phyloP scores from a whole-genome alignment of 2,888 invertebrate species.

The Drosophila acutilabella region DNA sequence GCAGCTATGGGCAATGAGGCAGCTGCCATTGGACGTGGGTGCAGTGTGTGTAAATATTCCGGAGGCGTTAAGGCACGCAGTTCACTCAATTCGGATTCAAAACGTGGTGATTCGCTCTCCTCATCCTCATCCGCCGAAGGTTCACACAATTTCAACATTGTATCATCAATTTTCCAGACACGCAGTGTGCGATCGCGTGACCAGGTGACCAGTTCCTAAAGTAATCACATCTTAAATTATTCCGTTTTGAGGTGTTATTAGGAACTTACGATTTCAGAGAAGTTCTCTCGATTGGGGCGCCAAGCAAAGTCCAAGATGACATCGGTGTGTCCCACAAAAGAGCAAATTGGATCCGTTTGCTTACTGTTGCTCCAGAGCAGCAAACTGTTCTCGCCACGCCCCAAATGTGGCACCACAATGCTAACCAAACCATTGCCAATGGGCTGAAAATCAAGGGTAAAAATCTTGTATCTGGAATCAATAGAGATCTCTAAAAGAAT shows the following conservation, averaged over 20 bases:
- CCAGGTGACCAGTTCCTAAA: conserved; percentile 94
- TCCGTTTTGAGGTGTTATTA: not conserved
- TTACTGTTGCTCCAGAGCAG: conserved; percentile 90
- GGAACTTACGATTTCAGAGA: conserved; percentile 80
- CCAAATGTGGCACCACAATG: conserved; percentile 95
- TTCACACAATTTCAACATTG: conserved; percentile 91
- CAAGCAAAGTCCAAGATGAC: conserved; percentile 98
- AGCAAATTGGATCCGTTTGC: conserved; percentile 92
- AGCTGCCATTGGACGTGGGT: conserved; percentile 73
- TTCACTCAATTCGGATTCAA: conserved; percentile 81
- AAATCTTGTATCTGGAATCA: too few species aligned
- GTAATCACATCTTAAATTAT: not conserved
- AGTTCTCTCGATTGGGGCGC: conserved; percentile 89
- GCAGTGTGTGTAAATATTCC: conserved; percentile 66
- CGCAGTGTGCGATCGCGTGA: conserved; percentile 96
- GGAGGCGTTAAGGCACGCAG: conserved; percentile 67
- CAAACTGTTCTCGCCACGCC: conserved; percentile 94
- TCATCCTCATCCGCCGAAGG: conserved; percentile 77
- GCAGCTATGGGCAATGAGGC: conserved; percentile 71
- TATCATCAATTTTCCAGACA: conserved; percentile 95
- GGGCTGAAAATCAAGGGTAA: conserved; percentile 86
- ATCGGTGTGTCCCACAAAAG: conserved; percentile 97
- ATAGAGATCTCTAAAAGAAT: not conserved
- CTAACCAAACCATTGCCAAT: conserved; percentile 97
- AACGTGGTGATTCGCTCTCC: conserved; percentile 55